Evolutionary conservation across 2,888 invertebrate species (phyloP).

Genomic region (Parnassius orleans): DNA sequence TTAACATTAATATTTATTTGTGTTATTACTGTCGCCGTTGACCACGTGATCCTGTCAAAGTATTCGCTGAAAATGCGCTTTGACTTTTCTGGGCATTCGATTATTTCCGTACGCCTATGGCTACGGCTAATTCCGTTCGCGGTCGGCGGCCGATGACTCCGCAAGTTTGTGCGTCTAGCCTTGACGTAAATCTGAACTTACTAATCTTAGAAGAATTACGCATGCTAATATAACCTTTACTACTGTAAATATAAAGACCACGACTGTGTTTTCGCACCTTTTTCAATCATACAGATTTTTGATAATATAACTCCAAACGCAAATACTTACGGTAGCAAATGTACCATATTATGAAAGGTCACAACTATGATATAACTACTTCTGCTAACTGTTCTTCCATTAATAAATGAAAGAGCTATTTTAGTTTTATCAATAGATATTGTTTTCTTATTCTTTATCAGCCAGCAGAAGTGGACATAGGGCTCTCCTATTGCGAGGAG

Average conservation of each 20-base stretch:
- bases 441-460: too few relatives aligned
- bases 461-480: too few relatives aligned
- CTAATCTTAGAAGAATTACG: too few relatives aligned
- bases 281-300: background rate
- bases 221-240: constrained; percentile 43
- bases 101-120: constrained; percentile 72
- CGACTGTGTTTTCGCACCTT: background rate
- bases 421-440: too few relatives aligned
- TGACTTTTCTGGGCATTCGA: constrained; percentile 63
- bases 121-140: constrained; percentile 73
- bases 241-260: constrained; percentile 33
- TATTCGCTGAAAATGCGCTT: constrained; percentile 63
- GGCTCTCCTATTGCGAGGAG: too few relatives aligned
- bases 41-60: constrained; percentile 44
- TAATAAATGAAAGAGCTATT: too few relatives aligned
- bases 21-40: constrained; percentile 43
- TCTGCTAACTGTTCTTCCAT: too few relatives aligned
- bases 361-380: too few relatives aligned
- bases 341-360: too few relatives aligned
- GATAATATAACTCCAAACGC: too few relatives aligned
- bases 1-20: background rate
- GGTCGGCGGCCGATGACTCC: constrained; percentile 75
- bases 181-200: constrained; percentile 47
- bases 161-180: constrained; percentile 63
- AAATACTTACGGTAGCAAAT: too few relatives aligned